Evolutionary conservation across 2,888 invertebrate genomes (phyloP).

Genomic region (Acleris holmiana): DNA sequence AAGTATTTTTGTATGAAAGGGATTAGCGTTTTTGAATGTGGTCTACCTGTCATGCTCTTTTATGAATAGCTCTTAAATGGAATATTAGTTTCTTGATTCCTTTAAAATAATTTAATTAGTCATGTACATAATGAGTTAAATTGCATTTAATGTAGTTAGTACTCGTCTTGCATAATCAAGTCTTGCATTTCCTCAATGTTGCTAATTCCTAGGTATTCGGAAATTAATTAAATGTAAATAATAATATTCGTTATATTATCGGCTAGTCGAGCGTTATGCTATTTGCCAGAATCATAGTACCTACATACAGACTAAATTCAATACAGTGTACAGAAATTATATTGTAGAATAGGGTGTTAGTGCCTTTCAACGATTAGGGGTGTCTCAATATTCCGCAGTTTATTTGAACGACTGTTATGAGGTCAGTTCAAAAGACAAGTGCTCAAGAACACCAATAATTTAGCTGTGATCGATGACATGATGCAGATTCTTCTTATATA

Average conservation of each 20-base stretch:
- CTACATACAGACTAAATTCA: conserved; percentile 53
- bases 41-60: neutral
- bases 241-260: conserved; percentile 50
- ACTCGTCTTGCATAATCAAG: conserved; percentile 60
- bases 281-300: conserved; percentile 52
- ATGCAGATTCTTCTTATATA: conserved; percentile 12
- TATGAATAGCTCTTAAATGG: neutral
- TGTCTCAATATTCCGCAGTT: conserved; percentile 58
- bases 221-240: conserved; percentile 47
- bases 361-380: conserved; percentile 76
- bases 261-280: conserved; percentile 72
- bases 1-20: neutral
- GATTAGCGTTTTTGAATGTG: neutral
- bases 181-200: conserved; percentile 53
- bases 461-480: conserved; percentile 29
- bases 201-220: conserved; percentile 51
- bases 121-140: conserved; percentile 75
- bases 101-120: conserved; percentile 46
- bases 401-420: conserved; percentile 15
- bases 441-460: conserved; percentile 45
- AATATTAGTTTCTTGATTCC: neutral
- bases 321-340: conserved; percentile 72
- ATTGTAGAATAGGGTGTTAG: conserved; percentile 79
- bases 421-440: conserved; percentile 22
- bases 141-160: conserved; percentile 79